A percentile compares a stretch with the other conserved stretches of the same genome.
These are phyloP conservation scores for Petromus typicus DNA, from an alignment of 2,113 vertebrate species.

Conservation along the genomic window DNA sequence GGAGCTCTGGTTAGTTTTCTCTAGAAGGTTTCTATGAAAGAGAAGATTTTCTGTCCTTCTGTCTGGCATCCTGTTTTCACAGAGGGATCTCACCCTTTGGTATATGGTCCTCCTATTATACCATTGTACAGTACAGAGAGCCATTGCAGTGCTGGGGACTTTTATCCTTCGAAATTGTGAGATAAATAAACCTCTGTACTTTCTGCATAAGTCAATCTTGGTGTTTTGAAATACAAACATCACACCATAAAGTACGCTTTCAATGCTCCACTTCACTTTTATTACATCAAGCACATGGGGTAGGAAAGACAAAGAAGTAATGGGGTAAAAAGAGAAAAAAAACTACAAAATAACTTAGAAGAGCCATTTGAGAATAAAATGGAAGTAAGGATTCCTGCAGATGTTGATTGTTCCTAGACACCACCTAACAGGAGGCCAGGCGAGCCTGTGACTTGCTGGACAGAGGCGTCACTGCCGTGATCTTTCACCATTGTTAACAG, in stretches of 20 bases:
- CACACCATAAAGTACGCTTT: background rate
- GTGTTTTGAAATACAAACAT: background rate
- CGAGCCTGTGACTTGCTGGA: background rate
- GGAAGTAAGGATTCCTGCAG: background rate
- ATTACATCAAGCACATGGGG: background rate
- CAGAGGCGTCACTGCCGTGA: background rate
- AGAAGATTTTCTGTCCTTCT: background rate
- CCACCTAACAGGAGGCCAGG: background rate
- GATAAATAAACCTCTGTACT: background rate
- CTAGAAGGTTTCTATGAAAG: background rate
- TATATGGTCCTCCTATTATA: no score
- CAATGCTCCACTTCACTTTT: background rate
- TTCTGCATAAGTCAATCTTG: background rate
- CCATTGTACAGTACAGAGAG: background rate
- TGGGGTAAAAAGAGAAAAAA: background rate
- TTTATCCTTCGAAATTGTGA: background rate
- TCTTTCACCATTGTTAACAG: constrained; percentile 40
- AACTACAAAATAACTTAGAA: background rate
- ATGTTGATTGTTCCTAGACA: background rate
- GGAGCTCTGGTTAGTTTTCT: background rate
- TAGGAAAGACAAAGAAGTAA: constrained; percentile 24
- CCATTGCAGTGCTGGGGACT: background rate
- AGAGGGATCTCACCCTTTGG: background rate
- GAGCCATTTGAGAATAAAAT: constrained; percentile 39
- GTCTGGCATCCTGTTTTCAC: background rate